These are phyloP conservation scores for Dicyrtomina minuta DNA, from an alignment of 2,888 invertebrate species.

Conservation along the genomic window DNA sequence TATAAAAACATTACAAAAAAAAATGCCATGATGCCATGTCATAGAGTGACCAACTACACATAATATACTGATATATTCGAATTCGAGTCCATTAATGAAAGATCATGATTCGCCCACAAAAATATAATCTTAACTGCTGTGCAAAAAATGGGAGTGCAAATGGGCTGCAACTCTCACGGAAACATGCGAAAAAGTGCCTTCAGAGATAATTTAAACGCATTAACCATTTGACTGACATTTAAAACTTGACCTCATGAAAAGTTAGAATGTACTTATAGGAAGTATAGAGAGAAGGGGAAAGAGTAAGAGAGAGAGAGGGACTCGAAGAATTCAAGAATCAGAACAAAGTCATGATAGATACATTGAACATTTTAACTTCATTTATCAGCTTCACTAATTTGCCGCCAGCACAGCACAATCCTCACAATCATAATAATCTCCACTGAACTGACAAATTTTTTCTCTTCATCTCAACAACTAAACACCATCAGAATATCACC, in stretches of 20 bases:
- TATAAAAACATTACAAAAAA: background rate
- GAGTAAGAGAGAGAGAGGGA: slow-evolving; percentile 4
- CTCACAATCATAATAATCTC: slow-evolving; percentile 5
- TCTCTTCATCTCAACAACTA: background rate
- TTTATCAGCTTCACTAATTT: slow-evolving; percentile 19
- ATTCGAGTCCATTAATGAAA: slow-evolving; percentile 17
- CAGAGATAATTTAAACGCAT: slow-evolving; percentile 29
- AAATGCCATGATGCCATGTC: slow-evolving; percentile 1
- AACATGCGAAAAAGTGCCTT: slow-evolving; percentile 29
- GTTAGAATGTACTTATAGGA: too few species aligned
- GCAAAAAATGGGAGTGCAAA: slow-evolving; percentile 24
- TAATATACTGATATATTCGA: too few species aligned
- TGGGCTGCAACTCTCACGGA: slow-evolving; percentile 28
- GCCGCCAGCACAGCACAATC: background rate
- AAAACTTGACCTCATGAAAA: slow-evolving; percentile 22
- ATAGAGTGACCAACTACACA: slow-evolving; percentile 11
- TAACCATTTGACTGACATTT: slow-evolving; percentile 31
- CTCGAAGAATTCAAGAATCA: slow-evolving; percentile 10
- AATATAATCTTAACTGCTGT: slow-evolving; percentile 4
- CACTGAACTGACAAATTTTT: background rate
- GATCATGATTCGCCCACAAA: slow-evolving; percentile 16
- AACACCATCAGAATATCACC: background rate
- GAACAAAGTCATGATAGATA: slow-evolving; percentile 18
- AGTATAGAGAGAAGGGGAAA: background rate
- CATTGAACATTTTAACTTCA: slow-evolving; percentile 10